Base-by-base conservation (phyloP, 2,797 vertebrate genomes). In the Lithobates sylvaticus region DNA sequence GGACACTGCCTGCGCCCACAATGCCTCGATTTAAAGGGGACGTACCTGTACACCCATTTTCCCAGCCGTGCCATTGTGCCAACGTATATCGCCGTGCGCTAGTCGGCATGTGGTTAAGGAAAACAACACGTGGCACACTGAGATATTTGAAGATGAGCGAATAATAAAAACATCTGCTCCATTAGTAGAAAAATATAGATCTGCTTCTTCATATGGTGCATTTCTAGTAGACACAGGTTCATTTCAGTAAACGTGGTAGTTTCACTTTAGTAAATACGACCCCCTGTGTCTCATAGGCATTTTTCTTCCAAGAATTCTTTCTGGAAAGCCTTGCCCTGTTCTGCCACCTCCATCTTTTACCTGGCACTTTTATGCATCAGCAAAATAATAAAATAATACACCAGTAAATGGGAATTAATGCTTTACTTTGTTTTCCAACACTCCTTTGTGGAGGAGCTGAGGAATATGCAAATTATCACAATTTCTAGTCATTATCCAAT, bases 391-490 rank as follows among this genome's bases (percentile, higher is more conserved):
- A 29, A 58, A 23, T 54, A 80, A 71, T 71, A n/a, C 58, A 58
- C 18, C 32, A 29, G 18, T 34, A 75, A 54, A 68, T 81, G 29
- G 70, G 32, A 32, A 34, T 47, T 69, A 26, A 75, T 76, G 29
- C 64, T 75, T 54, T 58, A 61, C 74, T 67, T 36, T 76, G 58
- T 81, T 76, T 69, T 70, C 44, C 26, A 70, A 70, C 67, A 44
- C 64, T 69, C 34, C 67, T 76, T 61, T 29, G 72, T 75, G 29
- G 58, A 72, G 27, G 69, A 50, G 77, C n/a, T 27, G 9, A 70
- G 36, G 44, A 65, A 84, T 71, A 78, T 86, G 84, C 54, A 86
- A 81, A 76, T 81, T n/a, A 76, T 15, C 26, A 36, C 16, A 70
- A 29, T 39, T 65, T 34, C 27, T 76, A 32, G 76, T 81, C 42